phyloP scores from a whole-genome alignment of 2,797 vertebrate species.

The Natrix natrix region DNA sequence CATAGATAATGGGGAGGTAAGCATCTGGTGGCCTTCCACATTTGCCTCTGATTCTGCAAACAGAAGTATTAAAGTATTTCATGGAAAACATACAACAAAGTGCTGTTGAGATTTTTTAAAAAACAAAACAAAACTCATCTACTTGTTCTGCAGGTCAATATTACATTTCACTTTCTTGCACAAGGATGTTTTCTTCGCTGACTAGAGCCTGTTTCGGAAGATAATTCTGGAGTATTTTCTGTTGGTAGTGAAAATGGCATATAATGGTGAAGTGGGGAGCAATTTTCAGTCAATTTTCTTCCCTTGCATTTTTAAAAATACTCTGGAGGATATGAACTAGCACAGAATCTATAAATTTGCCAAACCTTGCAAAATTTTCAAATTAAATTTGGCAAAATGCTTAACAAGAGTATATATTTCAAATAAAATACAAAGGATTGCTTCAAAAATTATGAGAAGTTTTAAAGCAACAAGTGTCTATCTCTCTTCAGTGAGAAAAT shows the following conservation, averaged over 20 bases:
- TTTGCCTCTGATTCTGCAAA: neutral
- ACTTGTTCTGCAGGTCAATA: neutral
- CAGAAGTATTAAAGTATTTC: neutral
- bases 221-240: neutral
- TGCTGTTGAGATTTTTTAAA: neutral
- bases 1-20: constrained; percentile 92
- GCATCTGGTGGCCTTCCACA: neutral
- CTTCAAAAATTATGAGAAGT: neutral
- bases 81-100: accelerated
- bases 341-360: neutral
- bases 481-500: neutral
- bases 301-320: neutral
- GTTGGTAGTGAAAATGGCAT: neutral
- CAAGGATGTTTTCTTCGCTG: neutral
- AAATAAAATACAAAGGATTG: neutral
- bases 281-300: neutral
- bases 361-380: neutral
- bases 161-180: neutral
- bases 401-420: neutral
- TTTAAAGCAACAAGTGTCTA: neutral
- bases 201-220: neutral
- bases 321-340: neutral
- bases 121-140: neutral
- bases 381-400: neutral
- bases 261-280: neutral